Percentiles rank a stretch among this genome's conserved stretches.
Conservation (phyloP, 2,888 invertebrate species). For the Cremastobaeus sp. region DNA sequence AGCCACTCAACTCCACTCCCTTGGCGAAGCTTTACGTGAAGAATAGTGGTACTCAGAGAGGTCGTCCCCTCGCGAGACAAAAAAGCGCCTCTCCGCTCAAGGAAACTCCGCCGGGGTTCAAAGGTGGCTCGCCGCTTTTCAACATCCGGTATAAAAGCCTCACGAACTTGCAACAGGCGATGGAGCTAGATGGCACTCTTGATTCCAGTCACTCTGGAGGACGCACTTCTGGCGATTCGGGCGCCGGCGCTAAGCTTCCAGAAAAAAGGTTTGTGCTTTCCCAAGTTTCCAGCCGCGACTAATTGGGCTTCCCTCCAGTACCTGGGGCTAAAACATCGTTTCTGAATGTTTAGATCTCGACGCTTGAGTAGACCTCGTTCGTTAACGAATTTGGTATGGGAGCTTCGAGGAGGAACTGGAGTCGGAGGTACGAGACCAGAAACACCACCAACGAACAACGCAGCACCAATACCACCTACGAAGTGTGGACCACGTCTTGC, state of each 20-base stretch:
- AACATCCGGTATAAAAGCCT: slow-evolving; percentile 83
- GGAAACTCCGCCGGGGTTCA: slow-evolving; percentile 84
- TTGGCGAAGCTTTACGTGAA: slow-evolving; percentile 88
- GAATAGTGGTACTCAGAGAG: slow-evolving; percentile 84
- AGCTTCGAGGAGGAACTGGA: slow-evolving; percentile 78
- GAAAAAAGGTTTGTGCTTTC: slow-evolving; percentile 82
- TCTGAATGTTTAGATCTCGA: slow-evolving; percentile 80
- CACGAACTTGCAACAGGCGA: slow-evolving; percentile 86
- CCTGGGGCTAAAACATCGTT: too few relatives aligned
- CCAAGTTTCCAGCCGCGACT: too few relatives aligned
- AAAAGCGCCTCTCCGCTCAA: slow-evolving; percentile 86
- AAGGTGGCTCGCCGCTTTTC: slow-evolving; percentile 87
- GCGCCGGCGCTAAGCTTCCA: slow-evolving; percentile 87
- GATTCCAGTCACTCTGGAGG: slow-evolving; percentile 94
- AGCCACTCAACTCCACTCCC: slow-evolving; percentile 76
- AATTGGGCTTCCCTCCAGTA: too few relatives aligned
- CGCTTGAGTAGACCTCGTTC: slow-evolving; percentile 91
- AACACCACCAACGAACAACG: slow-evolving; percentile 74
- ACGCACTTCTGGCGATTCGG: slow-evolving; percentile 90
- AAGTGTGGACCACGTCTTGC: slow-evolving; percentile 79
- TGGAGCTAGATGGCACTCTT: slow-evolving; percentile 87
- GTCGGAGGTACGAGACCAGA: slow-evolving; percentile 74
- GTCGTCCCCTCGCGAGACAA: slow-evolving; percentile 83
- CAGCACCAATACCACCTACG: slow-evolving; percentile 77
- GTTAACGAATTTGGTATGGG: slow-evolving; percentile 92